phyloP scores from a whole-genome alignment of 2,888 invertebrate species.

The Tolmerus cingulatus region DNA sequence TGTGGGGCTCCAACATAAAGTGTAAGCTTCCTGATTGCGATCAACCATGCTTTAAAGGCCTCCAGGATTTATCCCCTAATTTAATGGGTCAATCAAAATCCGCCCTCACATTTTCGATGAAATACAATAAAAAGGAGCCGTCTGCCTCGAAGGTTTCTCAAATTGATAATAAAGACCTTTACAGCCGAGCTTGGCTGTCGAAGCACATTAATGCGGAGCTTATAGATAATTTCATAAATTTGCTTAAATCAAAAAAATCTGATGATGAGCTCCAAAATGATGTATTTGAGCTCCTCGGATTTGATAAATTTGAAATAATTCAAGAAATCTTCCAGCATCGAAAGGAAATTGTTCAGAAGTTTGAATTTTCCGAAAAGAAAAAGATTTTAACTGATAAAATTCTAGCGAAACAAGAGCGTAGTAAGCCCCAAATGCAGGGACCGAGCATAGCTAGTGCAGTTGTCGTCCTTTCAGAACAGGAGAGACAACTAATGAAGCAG shows the following conservation, averaged over 20 bases:
- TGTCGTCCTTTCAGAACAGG: slow-evolving; percentile 82
- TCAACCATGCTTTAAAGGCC: neutral
- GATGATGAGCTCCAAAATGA: slow-evolving; percentile 81
- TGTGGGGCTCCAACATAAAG: slow-evolving; percentile 49
- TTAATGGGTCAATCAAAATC: slow-evolving; percentile 51
- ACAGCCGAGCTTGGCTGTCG: slow-evolving; percentile 66
- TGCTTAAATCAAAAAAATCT: slow-evolving; percentile 69
- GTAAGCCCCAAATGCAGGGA: slow-evolving; percentile 53
- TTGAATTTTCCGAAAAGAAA: slow-evolving; percentile 57
- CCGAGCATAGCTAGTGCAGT: slow-evolving; percentile 83
- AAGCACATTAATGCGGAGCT: slow-evolving; percentile 69
- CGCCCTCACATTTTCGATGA: slow-evolving; percentile 54
- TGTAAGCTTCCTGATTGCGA: slow-evolving; percentile 38
- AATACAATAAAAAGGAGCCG: slow-evolving; percentile 52
- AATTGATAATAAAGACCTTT: slow-evolving; percentile 46
- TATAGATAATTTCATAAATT: slow-evolving; percentile 67
- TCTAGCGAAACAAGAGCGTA: slow-evolving; percentile 54
- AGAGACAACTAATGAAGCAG: slow-evolving; percentile 78
- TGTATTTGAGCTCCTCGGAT: slow-evolving; percentile 88
- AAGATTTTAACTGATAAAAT: slow-evolving; percentile 47
- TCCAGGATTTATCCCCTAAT: slow-evolving; percentile 48
- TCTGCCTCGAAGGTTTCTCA: neutral
- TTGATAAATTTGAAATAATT: slow-evolving; percentile 82
- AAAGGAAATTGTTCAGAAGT: slow-evolving; percentile 63
- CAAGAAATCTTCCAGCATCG: slow-evolving; percentile 73